phyloP scores from a whole-genome alignment of 2,888 invertebrate species.

The Temnothorax rugatulus region DNA sequence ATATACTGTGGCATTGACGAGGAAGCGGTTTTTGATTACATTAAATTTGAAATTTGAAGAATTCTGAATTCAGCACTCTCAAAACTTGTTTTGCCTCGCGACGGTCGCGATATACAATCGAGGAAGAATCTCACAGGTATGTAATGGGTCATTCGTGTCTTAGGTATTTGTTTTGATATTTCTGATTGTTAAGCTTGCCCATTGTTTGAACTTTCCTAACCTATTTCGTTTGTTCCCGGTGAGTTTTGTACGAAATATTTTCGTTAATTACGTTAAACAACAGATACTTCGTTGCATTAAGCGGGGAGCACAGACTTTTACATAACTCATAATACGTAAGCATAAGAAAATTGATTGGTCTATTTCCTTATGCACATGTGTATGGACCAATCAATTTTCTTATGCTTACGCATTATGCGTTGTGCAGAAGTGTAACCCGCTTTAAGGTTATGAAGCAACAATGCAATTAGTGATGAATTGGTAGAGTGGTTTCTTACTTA shows the following conservation, averaged over 20 bases:
- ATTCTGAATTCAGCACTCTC: neutral
- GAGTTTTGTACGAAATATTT: neutral
- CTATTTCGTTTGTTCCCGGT: neutral
- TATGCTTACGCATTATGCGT: too few species aligned
- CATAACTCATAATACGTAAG: too few species aligned
- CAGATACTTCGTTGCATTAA: neutral
- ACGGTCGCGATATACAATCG: neutral
- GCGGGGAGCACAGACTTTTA: too few species aligned
- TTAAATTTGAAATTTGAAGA: too few species aligned
- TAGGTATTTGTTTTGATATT: neutral
- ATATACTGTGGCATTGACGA: too few species aligned
- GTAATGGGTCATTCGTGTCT: neutral
- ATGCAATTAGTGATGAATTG: neutral
- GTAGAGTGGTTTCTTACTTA: neutral
- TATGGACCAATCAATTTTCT: too few species aligned
- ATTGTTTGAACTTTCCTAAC: neutral
- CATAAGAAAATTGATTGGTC: too few species aligned
- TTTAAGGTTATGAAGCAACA: conserved; percentile 11
- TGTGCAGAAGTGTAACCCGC: too few species aligned
- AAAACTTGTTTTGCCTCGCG: neutral
- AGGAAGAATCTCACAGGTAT: neutral
- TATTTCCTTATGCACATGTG: too few species aligned
- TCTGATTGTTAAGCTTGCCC: neutral
- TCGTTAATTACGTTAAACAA: neutral
- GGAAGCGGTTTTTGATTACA: neutral